These are phyloP conservation scores for Macquaria ambigua DNA, from an alignment of 2,113 vertebrate species.

Conservation along the genomic window DNA sequence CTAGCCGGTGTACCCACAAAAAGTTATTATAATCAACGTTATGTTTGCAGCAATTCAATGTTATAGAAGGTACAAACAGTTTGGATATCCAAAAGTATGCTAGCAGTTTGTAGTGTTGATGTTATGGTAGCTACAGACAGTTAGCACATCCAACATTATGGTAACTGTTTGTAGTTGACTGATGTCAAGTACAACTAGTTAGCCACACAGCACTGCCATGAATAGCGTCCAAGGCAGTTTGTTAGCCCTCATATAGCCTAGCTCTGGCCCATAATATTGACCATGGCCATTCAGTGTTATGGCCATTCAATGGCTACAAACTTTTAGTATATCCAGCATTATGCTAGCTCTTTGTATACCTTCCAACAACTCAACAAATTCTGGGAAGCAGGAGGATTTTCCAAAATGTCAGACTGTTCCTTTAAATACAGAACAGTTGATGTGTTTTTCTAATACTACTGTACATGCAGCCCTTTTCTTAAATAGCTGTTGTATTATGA, in stretches of 20 bases:
- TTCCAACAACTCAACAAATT: not conserved
- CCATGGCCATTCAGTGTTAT: too few species aligned
- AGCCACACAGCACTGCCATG: too few species aligned
- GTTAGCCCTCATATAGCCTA: too few species aligned
- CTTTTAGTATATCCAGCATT: not conserved
- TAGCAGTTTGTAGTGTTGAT: not conserved
- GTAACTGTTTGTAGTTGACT: not conserved
- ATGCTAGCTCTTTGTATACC: not conserved
- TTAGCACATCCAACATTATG: not conserved
- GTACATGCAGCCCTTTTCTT: not conserved
- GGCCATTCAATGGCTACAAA: too few species aligned
- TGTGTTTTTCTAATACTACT: not conserved
- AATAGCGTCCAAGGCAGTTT: too few species aligned
- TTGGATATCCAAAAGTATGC: not conserved
- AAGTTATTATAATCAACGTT: not conserved
- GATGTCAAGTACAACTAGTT: too few species aligned
- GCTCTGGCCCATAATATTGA: too few species aligned
- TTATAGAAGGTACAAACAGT: not conserved
- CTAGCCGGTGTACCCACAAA: not conserved
- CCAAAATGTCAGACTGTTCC: conserved; percentile 4
- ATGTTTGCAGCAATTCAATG: too few species aligned
- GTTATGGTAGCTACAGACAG: not conserved
- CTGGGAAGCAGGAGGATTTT: conserved; percentile 32
- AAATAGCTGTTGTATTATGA: not conserved
- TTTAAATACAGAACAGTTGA: not conserved